phyloP scores from a whole-genome alignment of 2,797 vertebrate species.

The Remorina albescens region DNA sequence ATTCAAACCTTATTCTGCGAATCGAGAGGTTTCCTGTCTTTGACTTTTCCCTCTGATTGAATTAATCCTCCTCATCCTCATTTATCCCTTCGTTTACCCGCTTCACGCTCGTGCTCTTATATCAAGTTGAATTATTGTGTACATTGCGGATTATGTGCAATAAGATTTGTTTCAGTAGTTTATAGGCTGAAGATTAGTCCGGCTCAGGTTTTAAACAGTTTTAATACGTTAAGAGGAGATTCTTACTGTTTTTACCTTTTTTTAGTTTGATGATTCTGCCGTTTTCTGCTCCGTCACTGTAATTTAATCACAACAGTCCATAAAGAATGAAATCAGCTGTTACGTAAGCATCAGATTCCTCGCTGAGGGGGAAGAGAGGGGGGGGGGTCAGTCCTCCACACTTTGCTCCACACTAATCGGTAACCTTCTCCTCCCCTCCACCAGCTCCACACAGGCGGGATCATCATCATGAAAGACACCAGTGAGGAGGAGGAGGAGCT shows the following conservation, averaged over 20 bases:
- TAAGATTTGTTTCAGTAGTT: not conserved
- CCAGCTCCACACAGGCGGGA: slow-evolving; percentile 95
- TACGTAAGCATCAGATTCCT: slow-evolving; percentile 13
- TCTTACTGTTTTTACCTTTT: not conserved
- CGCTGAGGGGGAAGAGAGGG: not conserved
- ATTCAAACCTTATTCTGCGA: slow-evolving; percentile 31
- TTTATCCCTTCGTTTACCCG: not conserved
- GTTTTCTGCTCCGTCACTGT: not conserved
- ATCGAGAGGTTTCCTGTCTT: slow-evolving; percentile 28
- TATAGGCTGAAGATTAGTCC: not conserved
- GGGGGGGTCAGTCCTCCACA: not conserved
- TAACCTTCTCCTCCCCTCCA: not conserved
- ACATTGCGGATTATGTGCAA: not conserved
- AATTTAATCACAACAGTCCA: not conserved
- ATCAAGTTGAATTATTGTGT: not conserved
- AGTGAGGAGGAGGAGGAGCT: slow-evolving; percentile 97
- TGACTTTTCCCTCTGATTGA: not conserved
- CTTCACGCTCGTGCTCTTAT: not conserved
- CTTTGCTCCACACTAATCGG: not conserved
- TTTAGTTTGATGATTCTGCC: not conserved
- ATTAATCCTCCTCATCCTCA: not conserved
- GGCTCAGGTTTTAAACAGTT: not conserved
- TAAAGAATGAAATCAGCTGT: not conserved
- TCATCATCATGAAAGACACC: slow-evolving; percentile 98
- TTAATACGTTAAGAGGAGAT: not conserved